These are phyloP conservation scores for Baryphthengus martii DNA, from an alignment of 2,113 vertebrate genomes.

Conservation along the genomic window DNA sequence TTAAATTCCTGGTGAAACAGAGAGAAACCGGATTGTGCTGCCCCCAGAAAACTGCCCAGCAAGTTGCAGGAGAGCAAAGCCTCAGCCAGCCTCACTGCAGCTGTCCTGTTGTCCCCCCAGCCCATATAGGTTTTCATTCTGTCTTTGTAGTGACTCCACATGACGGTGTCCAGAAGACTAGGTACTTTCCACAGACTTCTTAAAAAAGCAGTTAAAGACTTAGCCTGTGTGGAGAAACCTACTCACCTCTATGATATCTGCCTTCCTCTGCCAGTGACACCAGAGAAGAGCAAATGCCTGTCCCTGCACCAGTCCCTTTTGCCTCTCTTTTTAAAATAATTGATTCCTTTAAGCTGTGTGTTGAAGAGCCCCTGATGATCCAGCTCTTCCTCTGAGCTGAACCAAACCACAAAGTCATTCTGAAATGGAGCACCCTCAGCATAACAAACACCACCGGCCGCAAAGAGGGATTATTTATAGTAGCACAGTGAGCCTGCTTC, in stretches of 20 bases:
- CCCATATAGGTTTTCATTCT: neutral
- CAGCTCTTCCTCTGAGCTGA: neutral
- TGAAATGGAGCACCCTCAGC: neutral
- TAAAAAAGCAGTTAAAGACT: neutral
- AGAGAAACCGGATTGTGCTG: neutral
- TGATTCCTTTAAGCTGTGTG: fast-evolving
- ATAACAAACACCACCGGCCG: neutral
- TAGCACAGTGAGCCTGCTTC: neutral
- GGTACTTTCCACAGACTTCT: neutral
- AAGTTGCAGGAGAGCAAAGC: neutral
- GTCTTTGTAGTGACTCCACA: neutral
- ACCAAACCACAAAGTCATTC: neutral
- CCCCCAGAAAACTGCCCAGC: neutral
- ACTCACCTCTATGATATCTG: neutral
- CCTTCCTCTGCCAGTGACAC: neutral
- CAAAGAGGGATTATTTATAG: neutral
- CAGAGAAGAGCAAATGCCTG: neutral
- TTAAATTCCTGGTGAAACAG: neutral
- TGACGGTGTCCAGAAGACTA: neutral
- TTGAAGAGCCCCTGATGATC: neutral
- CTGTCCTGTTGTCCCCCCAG: fast-evolving
- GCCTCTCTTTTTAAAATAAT: neutral
- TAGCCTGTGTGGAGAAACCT: neutral
- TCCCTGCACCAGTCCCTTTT: neutral
- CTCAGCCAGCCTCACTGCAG: fast-evolving